Evolutionary conservation across 2,113 vertebrate genomes (phyloP).

Genomic region (Prionailurus viverrinus): DNA sequence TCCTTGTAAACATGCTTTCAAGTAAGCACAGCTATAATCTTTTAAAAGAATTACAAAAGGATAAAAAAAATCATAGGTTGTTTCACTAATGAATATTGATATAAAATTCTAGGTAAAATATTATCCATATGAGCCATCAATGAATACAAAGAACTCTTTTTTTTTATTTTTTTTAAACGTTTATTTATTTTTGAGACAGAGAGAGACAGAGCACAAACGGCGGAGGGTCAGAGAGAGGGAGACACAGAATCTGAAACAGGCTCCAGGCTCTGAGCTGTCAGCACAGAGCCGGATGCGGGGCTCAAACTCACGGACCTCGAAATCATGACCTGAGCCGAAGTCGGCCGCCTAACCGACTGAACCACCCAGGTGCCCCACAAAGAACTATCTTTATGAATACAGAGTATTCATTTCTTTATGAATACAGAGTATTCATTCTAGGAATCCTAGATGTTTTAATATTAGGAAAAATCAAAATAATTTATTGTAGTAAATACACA

Average conservation of each 20-base stretch:
- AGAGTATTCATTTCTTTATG: background rate
- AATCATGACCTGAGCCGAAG: no score
- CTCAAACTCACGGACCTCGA: no score
- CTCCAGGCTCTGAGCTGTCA: no score
- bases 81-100: background rate
- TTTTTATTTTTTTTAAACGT: background rate
- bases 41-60: background rate
- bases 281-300: fast-evolving
- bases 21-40: background rate
- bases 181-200: no score
- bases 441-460: background rate
- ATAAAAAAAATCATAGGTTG: background rate
- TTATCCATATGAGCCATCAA: background rate
- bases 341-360: no score
- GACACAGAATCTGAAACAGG: no score
- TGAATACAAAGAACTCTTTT: background rate
- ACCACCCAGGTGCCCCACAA: background rate
- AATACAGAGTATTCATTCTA: background rate
- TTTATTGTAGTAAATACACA: background rate
- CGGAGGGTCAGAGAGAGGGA: no score
- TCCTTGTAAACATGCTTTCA: background rate
- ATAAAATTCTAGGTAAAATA: background rate
- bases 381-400: background rate
- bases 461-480: background rate
- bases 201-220: no score